Evolutionary conservation across 2,888 invertebrate species (phyloP).

Genomic region (Clanis bilineata): DNA sequence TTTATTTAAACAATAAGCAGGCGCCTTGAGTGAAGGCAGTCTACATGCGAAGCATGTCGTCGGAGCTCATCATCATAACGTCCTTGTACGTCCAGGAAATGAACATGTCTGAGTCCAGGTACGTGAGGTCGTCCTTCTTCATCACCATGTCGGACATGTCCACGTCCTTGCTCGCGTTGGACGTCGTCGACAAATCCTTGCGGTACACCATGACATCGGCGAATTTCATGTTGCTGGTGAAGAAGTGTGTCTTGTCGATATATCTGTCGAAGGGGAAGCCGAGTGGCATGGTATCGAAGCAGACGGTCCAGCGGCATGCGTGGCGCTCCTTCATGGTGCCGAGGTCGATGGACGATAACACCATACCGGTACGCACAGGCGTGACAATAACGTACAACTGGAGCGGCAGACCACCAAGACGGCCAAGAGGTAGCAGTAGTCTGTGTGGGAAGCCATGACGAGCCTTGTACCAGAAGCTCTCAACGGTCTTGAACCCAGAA

Average conservation of each 20-base stretch:
- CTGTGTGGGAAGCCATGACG: conserved; percentile 85
- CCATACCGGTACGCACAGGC: conserved; percentile 75
- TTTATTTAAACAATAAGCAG: background rate
- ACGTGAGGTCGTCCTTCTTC: conserved; percentile 71
- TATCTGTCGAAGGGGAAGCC: conserved; percentile 90
- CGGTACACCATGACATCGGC: conserved; percentile 85
- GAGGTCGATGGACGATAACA: conserved; percentile 69
- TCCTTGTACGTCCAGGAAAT: conserved; percentile 64
- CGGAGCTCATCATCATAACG: conserved; percentile 65
- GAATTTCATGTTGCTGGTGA: conserved; percentile 85
- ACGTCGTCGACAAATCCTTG: conserved; percentile 65
- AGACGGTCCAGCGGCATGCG: conserved; percentile 78
- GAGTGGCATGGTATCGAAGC: conserved; percentile 84
- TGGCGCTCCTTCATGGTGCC: conserved; percentile 75
- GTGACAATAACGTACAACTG: conserved; percentile 85
- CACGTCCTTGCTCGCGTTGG: conserved; percentile 59
- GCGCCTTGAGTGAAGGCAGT: background rate
- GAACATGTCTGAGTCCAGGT: conserved; percentile 64
- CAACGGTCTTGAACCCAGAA: conserved; percentile 76
- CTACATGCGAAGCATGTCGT: conserved; percentile 63
- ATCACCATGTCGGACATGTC: conserved; percentile 67
- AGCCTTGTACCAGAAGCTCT: conserved; percentile 80
- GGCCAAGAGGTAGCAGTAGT: conserved; percentile 87
- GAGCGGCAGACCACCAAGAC: conserved; percentile 82
- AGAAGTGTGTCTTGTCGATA: conserved; percentile 82